Conservation (phyloP, 2,113 vertebrate species). For the Chaetodon trifascialis region DNA sequence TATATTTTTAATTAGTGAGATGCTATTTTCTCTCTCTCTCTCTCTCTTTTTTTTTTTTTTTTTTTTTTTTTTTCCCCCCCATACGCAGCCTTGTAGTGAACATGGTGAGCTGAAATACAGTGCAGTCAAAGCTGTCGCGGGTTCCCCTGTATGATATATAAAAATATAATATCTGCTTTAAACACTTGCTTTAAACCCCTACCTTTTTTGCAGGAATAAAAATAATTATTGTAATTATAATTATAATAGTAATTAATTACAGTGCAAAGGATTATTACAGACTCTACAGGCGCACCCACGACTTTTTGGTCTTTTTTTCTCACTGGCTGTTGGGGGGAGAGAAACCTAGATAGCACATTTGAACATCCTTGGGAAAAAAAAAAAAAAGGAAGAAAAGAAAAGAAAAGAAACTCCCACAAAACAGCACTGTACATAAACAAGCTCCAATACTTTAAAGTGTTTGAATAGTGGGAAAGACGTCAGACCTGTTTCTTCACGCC, state of each 20-base stretch:
- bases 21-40: neutral
- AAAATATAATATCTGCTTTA: conserved; percentile 1
- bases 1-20: conserved; percentile 32
- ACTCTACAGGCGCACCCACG: conserved; percentile 4
- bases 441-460: neutral
- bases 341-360: neutral
- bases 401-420: neutral
- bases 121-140: neutral
- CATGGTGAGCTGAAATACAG: neutral
- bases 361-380: neutral
- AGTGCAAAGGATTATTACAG: conserved; percentile 18
- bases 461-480: neutral
- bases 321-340: conserved; percentile 15
- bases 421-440: neutral
- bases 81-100: neutral
- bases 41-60: neutral
- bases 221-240: conserved; percentile 22
- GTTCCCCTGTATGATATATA: neutral
- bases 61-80: neutral
- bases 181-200: neutral
- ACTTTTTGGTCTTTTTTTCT: neutral
- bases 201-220: neutral
- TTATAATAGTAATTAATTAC: conserved; percentile 21
- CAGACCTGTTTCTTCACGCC: conserved; percentile 2
- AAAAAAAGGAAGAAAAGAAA: no score